Base-by-base conservation (phyloP, 2,113 vertebrate genomes). In the Lonchura striata region DNA sequence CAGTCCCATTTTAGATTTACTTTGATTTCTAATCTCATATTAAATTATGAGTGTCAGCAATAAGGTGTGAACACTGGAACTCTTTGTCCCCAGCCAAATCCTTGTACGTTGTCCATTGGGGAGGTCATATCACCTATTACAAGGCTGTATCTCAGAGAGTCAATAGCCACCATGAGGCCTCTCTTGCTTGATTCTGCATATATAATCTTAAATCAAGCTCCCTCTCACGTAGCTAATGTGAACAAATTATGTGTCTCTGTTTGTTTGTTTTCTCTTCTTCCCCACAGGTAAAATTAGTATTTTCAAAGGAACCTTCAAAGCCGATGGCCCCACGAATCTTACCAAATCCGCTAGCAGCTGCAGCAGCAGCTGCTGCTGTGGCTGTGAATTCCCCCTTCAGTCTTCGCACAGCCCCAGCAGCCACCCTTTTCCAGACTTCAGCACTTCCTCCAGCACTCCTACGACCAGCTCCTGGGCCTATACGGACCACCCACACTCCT, bases 401-500 rank as follows among this genome's bases (percentile, higher is more conserved):
- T 41, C 98, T 99, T 74, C 98, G 99, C 88, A 97, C 98, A 16
- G 98, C 98, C 84, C 98, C 98, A 5, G 98, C 97, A 92, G 98
- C 98, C 4, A 97, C 98, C 37, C 98, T 99, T 86, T 99, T 99
- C 98, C 99, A 99, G 96, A 98, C 99, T 69, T 98, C 99, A 42
- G 97, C 98, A 53, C 98, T 99, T 82, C 98, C 98, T 39, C 97
- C 98, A 13, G 98, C 99, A 8, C 98, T 99, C 91, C 99, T 99
- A 63, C 98, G 99, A 94, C 98, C 99, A 30, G 99, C 99, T 79
- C 99, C 99, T 0, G 99, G 99, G 91, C 99, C 99, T 90, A 98
- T 99, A 97, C 98, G 99, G 98, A 99, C 99, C 97, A 96, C 99
- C 96, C 99, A 99, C 93, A 98, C 99, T 15, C 98, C 99, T 8